Evolutionary conservation across 1,140 invertebrate genomes (phyloP).

Genomic region (Drosophila biarmipes): DNA sequence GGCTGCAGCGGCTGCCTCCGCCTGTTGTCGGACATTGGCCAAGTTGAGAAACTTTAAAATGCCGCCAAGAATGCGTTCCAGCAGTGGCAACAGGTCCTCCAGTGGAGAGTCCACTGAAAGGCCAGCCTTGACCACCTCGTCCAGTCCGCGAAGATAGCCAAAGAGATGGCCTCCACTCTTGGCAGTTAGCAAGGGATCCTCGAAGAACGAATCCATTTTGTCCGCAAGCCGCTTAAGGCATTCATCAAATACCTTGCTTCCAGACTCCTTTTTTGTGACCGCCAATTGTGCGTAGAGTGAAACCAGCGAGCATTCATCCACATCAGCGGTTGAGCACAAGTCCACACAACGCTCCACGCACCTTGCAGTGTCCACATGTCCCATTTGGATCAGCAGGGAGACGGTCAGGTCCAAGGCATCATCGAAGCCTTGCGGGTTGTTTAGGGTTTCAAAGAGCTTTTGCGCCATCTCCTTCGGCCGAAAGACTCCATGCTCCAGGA

Average conservation of each 20-base stretch:
- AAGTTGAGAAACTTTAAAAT: conserved; percentile 68
- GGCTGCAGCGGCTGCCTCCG: conserved; percentile 70
- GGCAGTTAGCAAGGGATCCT: conserved; percentile 52
- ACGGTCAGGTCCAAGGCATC: conserved; percentile 75
- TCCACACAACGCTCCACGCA: conserved; percentile 37
- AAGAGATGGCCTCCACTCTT: conserved; percentile 64
- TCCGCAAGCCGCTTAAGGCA: conserved; percentile 18
- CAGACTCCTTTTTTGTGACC: conserved; percentile 14
- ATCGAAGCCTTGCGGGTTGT: conserved; percentile 75
- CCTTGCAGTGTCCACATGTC: conserved; percentile 17
- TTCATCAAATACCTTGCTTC: conserved; percentile 16
- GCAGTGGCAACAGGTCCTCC: conserved; percentile 36
- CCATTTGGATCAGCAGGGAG: conserved; percentile 55
- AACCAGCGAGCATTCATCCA: conserved; percentile 66
- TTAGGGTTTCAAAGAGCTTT: conserved; percentile 51
- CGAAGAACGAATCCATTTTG: conserved; percentile 27
- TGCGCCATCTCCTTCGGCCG: conserved; percentile 23
- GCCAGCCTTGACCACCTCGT: conserved; percentile 42
- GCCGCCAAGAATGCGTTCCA: conserved; percentile 48
- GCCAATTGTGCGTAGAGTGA: conserved; percentile 59
- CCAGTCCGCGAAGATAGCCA: conserved; percentile 54
- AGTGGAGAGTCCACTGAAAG: background rate
- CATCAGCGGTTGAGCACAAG: conserved; percentile 46
- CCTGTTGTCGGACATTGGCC: conserved; percentile 32
- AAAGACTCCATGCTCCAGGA: conserved; percentile 53